phyloP scores from a whole-genome alignment of 2,888 invertebrate species.

The Aphidius colemani region DNA sequence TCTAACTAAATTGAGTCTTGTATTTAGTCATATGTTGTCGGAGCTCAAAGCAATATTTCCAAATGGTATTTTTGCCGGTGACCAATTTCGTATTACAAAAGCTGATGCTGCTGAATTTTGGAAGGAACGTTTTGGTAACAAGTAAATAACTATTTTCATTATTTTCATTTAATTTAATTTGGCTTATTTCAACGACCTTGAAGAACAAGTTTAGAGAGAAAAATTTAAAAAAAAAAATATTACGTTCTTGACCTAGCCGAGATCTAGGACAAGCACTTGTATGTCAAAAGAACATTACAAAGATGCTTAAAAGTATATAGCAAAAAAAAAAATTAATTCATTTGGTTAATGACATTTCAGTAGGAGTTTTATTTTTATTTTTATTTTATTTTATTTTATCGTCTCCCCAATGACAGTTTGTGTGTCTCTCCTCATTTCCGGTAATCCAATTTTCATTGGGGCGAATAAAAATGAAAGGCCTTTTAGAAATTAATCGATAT shows the following conservation, averaged over 20 bases:
- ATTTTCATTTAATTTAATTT: conserved; percentile 9
- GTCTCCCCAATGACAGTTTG: too few relatives aligned
- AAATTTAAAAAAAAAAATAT: neutral
- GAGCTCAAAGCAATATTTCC: conserved; percentile 99
- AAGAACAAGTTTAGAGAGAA: too few relatives aligned
- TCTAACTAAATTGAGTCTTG: conserved; percentile 95
- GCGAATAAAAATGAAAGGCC: too few relatives aligned
- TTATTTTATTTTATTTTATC: too few relatives aligned
- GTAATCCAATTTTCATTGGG: too few relatives aligned
- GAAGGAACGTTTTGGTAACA: conserved; percentile 94
- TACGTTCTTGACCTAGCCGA: conserved; percentile 4
- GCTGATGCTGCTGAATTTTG: conserved; percentile 99
- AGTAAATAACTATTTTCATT: conserved; percentile 64
- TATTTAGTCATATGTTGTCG: conserved; percentile 99
- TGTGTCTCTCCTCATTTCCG: too few relatives aligned
- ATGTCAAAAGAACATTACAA: neutral
- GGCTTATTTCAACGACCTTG: neutral
- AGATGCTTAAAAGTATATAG: too few relatives aligned
- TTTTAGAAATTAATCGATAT: too few relatives aligned
- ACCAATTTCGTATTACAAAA: conserved; percentile 98
- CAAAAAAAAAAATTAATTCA: too few relatives aligned
- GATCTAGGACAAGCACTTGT: neutral
- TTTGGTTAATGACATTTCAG: too few relatives aligned
- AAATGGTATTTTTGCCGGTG: conserved; percentile 92
- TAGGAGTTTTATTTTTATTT: too few relatives aligned